Evolutionary conservation across 1,140 invertebrate genomes (phyloP).

Genomic region (Cherax destructor): DNA sequence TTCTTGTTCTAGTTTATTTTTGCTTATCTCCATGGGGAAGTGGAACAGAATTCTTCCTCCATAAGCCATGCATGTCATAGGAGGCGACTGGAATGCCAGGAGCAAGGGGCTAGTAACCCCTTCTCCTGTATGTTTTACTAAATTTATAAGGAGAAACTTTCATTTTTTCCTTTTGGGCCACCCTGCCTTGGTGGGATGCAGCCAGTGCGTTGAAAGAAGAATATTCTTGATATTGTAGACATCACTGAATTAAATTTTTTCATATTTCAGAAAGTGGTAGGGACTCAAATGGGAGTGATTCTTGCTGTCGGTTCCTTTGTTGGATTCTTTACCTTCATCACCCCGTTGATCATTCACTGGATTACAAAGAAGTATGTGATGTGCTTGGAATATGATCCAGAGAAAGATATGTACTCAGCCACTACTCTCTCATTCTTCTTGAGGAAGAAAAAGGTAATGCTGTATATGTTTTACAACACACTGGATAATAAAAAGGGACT

Average conservation of each 20-base stretch:
- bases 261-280: constrained; percentile 48
- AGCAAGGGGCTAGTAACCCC: too few species aligned
- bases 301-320: constrained; percentile 81
- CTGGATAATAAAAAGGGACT: neutral
- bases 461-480: neutral
- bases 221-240: constrained; percentile 23
- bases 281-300: constrained; percentile 78
- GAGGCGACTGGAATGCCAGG: too few species aligned
- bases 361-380: constrained; percentile 91
- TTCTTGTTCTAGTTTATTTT: too few species aligned
- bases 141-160: too few species aligned
- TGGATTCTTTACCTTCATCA: constrained; percentile 87
- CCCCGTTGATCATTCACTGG: constrained; percentile 87
- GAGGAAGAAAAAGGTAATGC: constrained; percentile 79
- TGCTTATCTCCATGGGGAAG: too few species aligned
- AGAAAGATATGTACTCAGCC: constrained; percentile 81
- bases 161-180: too few species aligned
- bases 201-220: neutral
- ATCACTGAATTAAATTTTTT: neutral
- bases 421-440: constrained; percentile 83
- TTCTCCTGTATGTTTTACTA: too few species aligned
- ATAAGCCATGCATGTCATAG: too few species aligned
- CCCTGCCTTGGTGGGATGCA: too few species aligned
- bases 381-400: constrained; percentile 83
- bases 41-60: too few species aligned